These are phyloP conservation scores for Falcaria lacertinaria DNA, from an alignment of 2,888 invertebrate genomes.

Conservation along the genomic window DNA sequence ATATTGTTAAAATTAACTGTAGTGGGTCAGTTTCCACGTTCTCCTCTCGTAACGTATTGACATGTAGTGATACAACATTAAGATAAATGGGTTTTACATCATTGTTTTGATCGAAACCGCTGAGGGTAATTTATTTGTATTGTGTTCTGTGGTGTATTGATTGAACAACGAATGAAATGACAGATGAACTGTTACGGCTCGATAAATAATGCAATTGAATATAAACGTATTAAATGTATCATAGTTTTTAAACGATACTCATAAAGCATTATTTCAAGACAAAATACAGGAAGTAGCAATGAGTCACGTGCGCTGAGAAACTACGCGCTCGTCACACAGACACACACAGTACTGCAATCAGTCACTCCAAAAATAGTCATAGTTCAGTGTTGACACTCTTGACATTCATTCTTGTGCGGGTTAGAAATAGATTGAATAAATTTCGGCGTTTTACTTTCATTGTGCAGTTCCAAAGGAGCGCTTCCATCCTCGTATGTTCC, in stretches of 20 bases:
- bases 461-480: no score
- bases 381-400: constrained; percentile 1
- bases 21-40: no score
- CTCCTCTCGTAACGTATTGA: background rate
- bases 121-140: background rate
- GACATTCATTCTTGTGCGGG: constrained; percentile 1
- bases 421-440: background rate
- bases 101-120: background rate
- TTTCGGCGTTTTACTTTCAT: background rate
- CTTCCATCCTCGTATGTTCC: no score
- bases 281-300: no score
- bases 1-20: background rate
- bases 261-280: no score
- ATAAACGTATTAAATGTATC: no score
- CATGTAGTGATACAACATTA: background rate
- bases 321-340: background rate
- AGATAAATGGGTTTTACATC: constrained; percentile 1
- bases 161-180: background rate
- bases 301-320: background rate
- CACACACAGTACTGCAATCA: background rate
- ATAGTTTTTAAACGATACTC: no score
- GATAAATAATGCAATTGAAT: no score
- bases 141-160: no score
- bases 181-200: no score
- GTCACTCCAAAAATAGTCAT: constrained; percentile 1